phyloP scores from a whole-genome alignment of 2,888 invertebrate species.

The Cephus runcator region DNA sequence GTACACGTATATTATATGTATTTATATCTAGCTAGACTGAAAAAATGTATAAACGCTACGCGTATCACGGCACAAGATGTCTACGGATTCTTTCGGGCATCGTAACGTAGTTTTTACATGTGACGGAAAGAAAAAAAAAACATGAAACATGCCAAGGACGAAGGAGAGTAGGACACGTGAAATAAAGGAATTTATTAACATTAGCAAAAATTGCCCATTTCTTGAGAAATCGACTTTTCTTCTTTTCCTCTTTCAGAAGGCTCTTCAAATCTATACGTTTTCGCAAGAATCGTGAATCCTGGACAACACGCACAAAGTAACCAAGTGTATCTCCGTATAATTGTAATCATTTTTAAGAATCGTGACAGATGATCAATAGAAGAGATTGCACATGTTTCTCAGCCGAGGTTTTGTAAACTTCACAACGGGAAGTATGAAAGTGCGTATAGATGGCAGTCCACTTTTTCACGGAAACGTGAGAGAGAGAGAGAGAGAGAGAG shows the following conservation, averaged over 20 bases:
- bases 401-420: background rate
- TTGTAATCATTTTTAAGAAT: background rate
- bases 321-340: too few species aligned
- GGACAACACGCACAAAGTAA: too few species aligned
- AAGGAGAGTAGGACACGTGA: background rate
- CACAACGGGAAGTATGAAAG: background rate
- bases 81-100: background rate
- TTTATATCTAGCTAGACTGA: background rate
- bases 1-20: background rate
- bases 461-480: background rate
- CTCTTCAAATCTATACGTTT: background rate
- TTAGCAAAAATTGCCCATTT: background rate
- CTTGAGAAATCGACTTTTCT: background rate
- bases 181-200: background rate
- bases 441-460: background rate
- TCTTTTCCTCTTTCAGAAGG: background rate
- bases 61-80: background rate
- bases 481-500: background rate
- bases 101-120: background rate
- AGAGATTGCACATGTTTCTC: background rate
- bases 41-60: background rate
- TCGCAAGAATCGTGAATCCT: background rate
- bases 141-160: background rate
- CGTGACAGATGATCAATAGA: background rate
- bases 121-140: background rate